Conservation (phyloP, 2,888 invertebrate species). For the Eupithecia inturbata region DNA sequence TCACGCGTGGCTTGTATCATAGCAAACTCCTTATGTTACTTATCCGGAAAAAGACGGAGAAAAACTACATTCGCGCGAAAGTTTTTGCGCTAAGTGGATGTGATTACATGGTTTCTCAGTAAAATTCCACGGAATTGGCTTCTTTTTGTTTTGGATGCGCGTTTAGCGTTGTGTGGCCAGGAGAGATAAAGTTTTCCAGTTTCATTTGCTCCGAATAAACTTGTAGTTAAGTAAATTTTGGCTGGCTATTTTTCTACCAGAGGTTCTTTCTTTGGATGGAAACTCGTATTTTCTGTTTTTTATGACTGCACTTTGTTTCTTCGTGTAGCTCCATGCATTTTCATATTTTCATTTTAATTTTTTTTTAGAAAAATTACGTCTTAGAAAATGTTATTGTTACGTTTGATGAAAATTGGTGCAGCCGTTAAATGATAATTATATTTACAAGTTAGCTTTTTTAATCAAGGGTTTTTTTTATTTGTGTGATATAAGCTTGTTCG, state of each 20-base stretch:
- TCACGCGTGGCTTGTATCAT: neutral
- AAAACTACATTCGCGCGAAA: constrained; percentile 28
- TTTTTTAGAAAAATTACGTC: neutral
- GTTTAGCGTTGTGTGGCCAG: neutral
- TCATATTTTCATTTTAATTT: no score
- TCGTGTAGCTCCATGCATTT: neutral
- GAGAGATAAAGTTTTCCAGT: constrained; percentile 11
- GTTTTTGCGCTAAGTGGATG: constrained; percentile 27
- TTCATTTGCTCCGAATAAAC: neutral
- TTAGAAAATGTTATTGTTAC: neutral
- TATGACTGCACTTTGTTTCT: neutral
- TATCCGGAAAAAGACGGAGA: constrained; percentile 8
- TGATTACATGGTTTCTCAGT: constrained; percentile 26
- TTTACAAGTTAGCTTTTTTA: no score
- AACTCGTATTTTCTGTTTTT: neutral
- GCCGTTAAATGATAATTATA: no score
- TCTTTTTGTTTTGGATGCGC: constrained; percentile 12
- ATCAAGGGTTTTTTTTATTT: no score
- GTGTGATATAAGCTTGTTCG: no score
- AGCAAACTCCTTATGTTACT: neutral
- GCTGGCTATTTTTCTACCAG: neutral
- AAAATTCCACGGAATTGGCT: constrained; percentile 12
- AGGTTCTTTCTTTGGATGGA: neutral
- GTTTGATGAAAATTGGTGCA: neutral
- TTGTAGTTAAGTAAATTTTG: neutral